These are phyloP conservation scores for Ranitomeya variabilis DNA, from an alignment of 2,113 vertebrate genomes.

Conservation along the genomic window DNA sequence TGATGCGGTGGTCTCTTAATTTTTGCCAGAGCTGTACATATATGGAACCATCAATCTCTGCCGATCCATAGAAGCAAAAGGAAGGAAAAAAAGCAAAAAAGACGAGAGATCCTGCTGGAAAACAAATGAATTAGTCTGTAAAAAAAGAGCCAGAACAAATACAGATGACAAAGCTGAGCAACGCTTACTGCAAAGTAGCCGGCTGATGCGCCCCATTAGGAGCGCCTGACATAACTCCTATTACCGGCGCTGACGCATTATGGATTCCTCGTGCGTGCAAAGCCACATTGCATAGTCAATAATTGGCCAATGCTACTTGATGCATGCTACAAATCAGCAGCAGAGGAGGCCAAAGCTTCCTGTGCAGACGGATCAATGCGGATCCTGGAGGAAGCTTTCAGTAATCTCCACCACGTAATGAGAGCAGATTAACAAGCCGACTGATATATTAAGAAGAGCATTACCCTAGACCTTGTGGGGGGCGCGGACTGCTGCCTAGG, in stretches of 20 bases:
- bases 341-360: constrained; percentile 54
- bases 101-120: neutral
- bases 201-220: constrained; percentile 60
- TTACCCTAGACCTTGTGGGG: constrained; percentile 42
- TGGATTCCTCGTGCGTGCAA: constrained; percentile 60
- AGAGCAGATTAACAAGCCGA: constrained; percentile 56
- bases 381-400: constrained; percentile 49
- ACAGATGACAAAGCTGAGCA: constrained; percentile 64
- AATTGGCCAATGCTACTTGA: constrained; percentile 62
- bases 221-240: constrained; percentile 58
- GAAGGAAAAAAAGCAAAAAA: neutral
- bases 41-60: neutral
- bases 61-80: neutral
- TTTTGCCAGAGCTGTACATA: neutral
- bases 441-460: constrained; percentile 52
- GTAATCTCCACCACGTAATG: constrained; percentile 58
- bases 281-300: constrained; percentile 62
- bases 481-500: neutral
- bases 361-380: constrained; percentile 59
- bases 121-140: constrained; percentile 16
- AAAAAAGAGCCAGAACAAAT: constrained; percentile 14
- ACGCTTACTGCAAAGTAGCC: constrained; percentile 63
- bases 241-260: constrained; percentile 59
- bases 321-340: constrained; percentile 63
- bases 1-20: too few relatives aligned